phyloP scores from a whole-genome alignment of 2,797 vertebrate genomes.

The Pseudopleuronectes americanus region DNA sequence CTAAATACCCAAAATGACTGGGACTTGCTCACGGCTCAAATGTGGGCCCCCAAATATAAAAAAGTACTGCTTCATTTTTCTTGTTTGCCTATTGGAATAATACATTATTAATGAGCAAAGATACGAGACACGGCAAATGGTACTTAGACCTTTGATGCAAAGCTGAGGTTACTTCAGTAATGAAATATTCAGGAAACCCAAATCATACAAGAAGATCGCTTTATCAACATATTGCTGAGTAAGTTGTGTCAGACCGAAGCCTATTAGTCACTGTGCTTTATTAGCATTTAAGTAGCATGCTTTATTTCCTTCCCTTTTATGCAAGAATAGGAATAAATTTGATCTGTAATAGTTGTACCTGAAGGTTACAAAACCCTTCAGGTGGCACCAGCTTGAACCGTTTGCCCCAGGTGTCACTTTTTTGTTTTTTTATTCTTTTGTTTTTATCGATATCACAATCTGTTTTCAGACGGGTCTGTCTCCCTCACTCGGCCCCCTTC shows the following conservation, averaged over 20 bases:
- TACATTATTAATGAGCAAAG: slow-evolving; percentile 14
- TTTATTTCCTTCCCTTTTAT: background rate
- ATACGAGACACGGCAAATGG: background rate
- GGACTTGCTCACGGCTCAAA: background rate
- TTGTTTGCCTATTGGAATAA: background rate
- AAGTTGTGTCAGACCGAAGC: background rate
- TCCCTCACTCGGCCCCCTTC: slow-evolving; percentile 32
- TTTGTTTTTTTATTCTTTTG: slow-evolving; percentile 5
- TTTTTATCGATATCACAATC: slow-evolving; percentile 31
- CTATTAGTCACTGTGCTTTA: slow-evolving; percentile 3
- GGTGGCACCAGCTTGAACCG: background rate
- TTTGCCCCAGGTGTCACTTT: background rate
- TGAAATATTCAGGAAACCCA: slow-evolving; percentile 9
- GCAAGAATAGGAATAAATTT: slow-evolving; percentile 10
- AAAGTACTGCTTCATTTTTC: background rate
- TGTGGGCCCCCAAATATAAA: background rate
- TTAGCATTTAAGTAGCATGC: slow-evolving; percentile 4
- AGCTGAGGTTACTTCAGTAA: slow-evolving; percentile 1
- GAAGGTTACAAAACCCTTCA: background rate
- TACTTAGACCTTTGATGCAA: slow-evolving; percentile 1
- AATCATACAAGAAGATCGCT: background rate
- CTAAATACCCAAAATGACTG: too few species aligned
- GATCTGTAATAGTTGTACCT: background rate
- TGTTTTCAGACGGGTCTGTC: slow-evolving; percentile 51
- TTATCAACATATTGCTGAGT: slow-evolving; percentile 8